Evolutionary conservation across 2,113 vertebrate species (phyloP).

Genomic region (Mixornis gularis): DNA sequence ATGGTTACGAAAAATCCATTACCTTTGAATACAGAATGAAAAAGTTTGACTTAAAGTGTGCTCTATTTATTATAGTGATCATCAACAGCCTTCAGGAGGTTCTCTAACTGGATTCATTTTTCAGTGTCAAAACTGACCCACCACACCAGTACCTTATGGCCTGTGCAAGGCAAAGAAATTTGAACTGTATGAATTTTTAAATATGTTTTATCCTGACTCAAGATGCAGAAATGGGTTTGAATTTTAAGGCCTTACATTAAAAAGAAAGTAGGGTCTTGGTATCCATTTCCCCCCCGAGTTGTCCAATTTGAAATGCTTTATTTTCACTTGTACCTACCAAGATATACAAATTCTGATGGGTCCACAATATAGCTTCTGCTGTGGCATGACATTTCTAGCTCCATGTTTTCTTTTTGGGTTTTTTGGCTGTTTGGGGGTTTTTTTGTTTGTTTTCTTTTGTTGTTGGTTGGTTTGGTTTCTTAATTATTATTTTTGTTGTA

Average conservation of each 20-base stretch:
- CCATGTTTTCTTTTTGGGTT: background rate
- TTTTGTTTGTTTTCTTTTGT: background rate
- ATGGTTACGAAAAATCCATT: slow-evolving; percentile 85
- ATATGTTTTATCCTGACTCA: slow-evolving; percentile 73
- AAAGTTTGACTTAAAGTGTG: slow-evolving; percentile 85
- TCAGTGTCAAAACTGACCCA: slow-evolving; percentile 83
- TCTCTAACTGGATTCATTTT: slow-evolving; percentile 82
- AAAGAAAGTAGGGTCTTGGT: slow-evolving; percentile 25
- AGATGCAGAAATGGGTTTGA: slow-evolving; percentile 62
- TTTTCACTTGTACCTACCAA: background rate
- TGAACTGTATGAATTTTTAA: slow-evolving; percentile 78
- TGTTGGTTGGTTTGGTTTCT: background rate
- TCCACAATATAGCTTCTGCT: background rate
- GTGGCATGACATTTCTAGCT: background rate
- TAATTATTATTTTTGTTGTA: background rate
- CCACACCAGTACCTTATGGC: slow-evolving; percentile 72
- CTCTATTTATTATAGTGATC: slow-evolving; percentile 82
- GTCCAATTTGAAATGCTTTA: background rate
- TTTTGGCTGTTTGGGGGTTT: background rate
- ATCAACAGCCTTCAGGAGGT: slow-evolving; percentile 82
- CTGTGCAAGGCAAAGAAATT: slow-evolving; percentile 71
- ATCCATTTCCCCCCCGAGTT: background rate
- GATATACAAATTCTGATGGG: background rate
- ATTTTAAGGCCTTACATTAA: slow-evolving; percentile 62
- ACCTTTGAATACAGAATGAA: slow-evolving; percentile 86